phyloP scores from a whole-genome alignment of 2,113 vertebrate species.

The Lepidothrix coronata region DNA sequence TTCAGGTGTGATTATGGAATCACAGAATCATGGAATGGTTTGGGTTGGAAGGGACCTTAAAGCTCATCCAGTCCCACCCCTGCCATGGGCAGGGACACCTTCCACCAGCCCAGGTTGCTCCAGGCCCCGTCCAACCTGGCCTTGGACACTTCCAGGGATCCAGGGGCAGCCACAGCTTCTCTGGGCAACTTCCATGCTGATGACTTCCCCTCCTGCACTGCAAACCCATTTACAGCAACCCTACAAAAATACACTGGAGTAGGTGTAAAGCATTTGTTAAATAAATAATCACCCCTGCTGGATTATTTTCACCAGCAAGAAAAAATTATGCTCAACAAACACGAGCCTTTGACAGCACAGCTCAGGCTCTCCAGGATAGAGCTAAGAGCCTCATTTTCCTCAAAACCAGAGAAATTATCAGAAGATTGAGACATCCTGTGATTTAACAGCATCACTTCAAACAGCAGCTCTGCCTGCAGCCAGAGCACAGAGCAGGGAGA shows the following conservation, averaged over 20 bases:
- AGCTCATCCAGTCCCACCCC: background rate
- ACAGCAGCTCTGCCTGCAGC: background rate
- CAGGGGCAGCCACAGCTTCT: background rate
- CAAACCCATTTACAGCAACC: background rate
- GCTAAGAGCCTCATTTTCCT: background rate
- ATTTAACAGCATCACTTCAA: background rate
- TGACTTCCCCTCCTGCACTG: background rate
- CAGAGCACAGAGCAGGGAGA: background rate
- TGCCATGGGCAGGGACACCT: background rate
- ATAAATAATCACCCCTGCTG: background rate
- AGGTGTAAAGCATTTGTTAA: background rate
- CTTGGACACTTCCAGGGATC: accelerated
- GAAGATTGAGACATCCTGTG: background rate
- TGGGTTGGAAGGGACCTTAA: background rate
- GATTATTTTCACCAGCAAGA: background rate
- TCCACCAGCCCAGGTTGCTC: background rate
- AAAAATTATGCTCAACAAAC: background rate
- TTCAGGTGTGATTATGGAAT: background rate
- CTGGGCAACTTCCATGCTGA: background rate
- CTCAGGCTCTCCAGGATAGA: background rate
- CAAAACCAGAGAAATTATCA: background rate
- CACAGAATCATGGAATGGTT: background rate
- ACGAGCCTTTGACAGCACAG: background rate
- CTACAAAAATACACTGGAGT: background rate
- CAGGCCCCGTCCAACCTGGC: background rate